Conservation (phyloP, 2,113 vertebrate genomes). For the Excalfactoria chinensis region DNA sequence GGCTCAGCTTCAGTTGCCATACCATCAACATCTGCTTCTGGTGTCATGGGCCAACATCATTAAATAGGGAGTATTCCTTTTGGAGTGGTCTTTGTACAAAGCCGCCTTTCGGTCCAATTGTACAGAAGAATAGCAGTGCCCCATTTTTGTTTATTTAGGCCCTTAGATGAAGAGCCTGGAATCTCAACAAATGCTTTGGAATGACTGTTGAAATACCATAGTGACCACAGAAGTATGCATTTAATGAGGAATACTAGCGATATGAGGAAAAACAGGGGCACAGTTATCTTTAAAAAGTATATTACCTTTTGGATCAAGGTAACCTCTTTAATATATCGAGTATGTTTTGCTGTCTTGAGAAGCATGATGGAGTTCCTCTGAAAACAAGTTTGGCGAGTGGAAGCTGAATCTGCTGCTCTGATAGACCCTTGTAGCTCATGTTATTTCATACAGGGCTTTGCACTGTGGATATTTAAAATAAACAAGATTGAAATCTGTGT, state of each 20-base stretch:
- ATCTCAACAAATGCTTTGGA: neutral
- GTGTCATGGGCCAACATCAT: no score
- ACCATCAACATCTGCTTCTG: no score
- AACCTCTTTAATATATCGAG: neutral
- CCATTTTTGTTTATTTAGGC: neutral
- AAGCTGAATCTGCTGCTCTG: neutral
- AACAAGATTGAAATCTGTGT: neutral
- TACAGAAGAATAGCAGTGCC: neutral
- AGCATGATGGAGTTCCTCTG: neutral
- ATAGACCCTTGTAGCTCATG: accelerated
- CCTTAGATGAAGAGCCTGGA: neutral
- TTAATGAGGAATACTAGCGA: neutral
- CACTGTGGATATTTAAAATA: neutral
- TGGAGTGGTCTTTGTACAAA: neutral
- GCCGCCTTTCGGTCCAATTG: neutral
- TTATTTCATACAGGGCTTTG: neutral
- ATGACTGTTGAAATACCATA: neutral
- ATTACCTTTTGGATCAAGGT: neutral
- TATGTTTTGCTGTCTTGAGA: neutral
- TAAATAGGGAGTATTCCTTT: no score
- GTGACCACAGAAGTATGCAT: neutral
- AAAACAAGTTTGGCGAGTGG: neutral
- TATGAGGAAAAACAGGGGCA: neutral
- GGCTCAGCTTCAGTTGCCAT: no score
- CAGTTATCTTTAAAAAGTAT: neutral